Conservation (phyloP, 2,113 vertebrate species). For the Bos taurus region DNA sequence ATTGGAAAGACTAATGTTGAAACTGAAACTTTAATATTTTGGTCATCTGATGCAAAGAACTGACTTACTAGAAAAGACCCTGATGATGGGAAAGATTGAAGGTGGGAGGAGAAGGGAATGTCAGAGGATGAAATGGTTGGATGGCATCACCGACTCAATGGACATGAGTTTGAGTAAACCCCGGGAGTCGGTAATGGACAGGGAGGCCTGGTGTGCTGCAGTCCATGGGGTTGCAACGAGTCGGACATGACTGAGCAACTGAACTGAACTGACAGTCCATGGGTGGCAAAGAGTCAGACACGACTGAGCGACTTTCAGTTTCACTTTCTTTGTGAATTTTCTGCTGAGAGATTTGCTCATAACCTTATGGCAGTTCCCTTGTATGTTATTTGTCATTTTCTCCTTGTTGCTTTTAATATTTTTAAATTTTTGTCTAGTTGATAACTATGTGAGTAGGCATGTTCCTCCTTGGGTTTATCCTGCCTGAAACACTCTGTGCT, state of each 20-base stretch:
- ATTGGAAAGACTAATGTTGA: background rate
- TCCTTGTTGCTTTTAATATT: background rate
- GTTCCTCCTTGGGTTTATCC: background rate
- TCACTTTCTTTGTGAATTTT: background rate
- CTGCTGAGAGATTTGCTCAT: background rate
- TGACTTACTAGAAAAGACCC: background rate
- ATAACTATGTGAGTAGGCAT: background rate
- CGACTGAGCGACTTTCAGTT: rapidly evolving
- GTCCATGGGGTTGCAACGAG: rapidly evolving
- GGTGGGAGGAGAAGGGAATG: background rate
- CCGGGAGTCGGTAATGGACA: background rate
- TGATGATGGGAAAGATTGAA: background rate
- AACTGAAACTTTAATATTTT: background rate
- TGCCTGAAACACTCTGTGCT: background rate
- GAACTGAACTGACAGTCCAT: background rate
- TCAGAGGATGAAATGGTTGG: background rate
- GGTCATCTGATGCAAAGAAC: background rate
- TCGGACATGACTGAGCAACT: background rate
- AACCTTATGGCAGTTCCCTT: background rate
- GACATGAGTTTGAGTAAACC: background rate
- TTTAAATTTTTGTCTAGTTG: background rate
- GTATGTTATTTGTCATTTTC: background rate
- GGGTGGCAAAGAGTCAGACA: background rate
- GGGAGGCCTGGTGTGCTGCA: background rate
- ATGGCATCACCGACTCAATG: background rate